Percentiles rank a stretch among this genome's conserved stretches.
Evolutionary conservation across 1,140 invertebrate genomes (phyloP).

Genomic region (Scaptodrosophila lebanonensis): DNA sequence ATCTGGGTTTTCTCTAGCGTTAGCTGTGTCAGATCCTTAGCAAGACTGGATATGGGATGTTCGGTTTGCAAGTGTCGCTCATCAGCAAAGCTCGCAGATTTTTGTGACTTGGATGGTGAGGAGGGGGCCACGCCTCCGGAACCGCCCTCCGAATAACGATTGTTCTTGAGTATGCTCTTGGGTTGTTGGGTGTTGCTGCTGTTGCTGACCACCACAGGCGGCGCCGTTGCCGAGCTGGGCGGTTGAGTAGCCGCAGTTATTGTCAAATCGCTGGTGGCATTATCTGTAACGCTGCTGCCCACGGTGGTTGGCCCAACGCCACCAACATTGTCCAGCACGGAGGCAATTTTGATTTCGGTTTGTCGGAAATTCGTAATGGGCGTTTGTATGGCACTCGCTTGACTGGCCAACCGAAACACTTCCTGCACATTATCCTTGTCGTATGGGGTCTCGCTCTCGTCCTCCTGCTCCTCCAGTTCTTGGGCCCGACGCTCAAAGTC

Average conservation of each 20-base stretch:
- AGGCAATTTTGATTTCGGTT: slow-evolving; percentile 66
- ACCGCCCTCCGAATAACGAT: slow-evolving; percentile 65
- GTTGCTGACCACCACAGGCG: slow-evolving; percentile 8
- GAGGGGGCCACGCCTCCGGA: slow-evolving; percentile 55
- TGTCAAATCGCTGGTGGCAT: slow-evolving; percentile 10
- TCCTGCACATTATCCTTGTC: slow-evolving; percentile 77
- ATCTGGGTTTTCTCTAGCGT: slow-evolving; percentile 22
- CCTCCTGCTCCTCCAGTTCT: slow-evolving; percentile 85
- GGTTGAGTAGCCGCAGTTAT: slow-evolving; percentile 7
- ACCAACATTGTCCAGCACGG: slow-evolving; percentile 51
- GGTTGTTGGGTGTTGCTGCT: slow-evolving; percentile 53
- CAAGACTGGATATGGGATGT: slow-evolving; percentile 65
- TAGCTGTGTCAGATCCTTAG: slow-evolving; percentile 61
- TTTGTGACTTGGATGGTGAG: slow-evolving; percentile 75
- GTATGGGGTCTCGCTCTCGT: slow-evolving; percentile 81
- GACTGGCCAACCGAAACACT: slow-evolving; percentile 57
- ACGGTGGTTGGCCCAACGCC: slow-evolving; percentile 18
- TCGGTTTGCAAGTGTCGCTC: slow-evolving; percentile 71
- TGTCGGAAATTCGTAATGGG: slow-evolving; percentile 69
- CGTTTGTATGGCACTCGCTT: slow-evolving; percentile 67
- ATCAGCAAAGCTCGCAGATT: slow-evolving; percentile 74
- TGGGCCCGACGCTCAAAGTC: slow-evolving; percentile 93
- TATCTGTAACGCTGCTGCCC: neutral
- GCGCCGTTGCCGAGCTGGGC: neutral
- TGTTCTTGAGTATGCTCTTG: slow-evolving; percentile 76